Conservation (phyloP, 1,140 invertebrate species). For the Saccostrea echinata region DNA sequence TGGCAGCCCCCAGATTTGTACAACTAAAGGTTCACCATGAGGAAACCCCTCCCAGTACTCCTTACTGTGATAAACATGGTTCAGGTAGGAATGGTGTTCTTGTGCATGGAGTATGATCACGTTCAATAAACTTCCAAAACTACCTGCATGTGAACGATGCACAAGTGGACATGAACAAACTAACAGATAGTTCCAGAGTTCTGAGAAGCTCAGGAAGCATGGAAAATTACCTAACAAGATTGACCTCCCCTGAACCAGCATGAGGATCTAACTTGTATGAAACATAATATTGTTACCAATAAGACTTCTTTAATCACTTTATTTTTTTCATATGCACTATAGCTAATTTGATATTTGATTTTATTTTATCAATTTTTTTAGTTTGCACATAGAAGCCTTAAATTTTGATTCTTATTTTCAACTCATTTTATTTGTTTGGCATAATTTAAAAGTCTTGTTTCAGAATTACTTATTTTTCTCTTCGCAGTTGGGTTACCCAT, state of each 20-base stretch:
- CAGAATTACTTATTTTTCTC: background rate
- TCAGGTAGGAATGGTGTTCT: constrained; percentile 34
- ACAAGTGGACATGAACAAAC: background rate
- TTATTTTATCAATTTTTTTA: constrained; percentile 1
- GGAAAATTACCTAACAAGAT: background rate
- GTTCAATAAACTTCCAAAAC: background rate
- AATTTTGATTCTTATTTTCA: background rate
- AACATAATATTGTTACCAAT: background rate
- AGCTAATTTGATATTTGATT: background rate
- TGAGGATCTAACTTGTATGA: background rate
- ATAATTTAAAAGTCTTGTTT: background rate
- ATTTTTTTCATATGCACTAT: background rate
- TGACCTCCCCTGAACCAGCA: background rate
- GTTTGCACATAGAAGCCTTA: background rate
- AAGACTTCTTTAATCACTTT: background rate
- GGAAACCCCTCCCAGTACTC: background rate
- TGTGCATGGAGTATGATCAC: background rate
- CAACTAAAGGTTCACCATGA: constrained; percentile 26
- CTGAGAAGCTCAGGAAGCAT: constrained; percentile 9
- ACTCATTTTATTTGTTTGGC: background rate
- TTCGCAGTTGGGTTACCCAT: background rate
- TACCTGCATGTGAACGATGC: constrained; percentile 12
- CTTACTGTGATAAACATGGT: constrained; percentile 14
- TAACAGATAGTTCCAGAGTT: constrained; percentile 11
- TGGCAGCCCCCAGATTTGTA: background rate